phyloP scores from a whole-genome alignment of 2,113 vertebrate genomes.

The Melanotaenia duboulayi region DNA sequence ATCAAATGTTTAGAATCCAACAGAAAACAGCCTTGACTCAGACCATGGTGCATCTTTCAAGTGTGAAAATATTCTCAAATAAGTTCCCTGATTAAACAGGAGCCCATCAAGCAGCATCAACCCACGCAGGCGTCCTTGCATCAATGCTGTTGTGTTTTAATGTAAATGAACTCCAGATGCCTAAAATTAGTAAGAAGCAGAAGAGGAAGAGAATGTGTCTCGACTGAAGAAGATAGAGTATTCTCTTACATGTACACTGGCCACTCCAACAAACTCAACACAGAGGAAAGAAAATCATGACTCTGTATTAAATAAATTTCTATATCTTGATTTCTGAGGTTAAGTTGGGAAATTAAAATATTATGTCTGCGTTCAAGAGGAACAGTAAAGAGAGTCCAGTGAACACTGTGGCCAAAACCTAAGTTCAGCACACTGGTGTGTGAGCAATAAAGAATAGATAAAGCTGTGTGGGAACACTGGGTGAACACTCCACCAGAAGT shows the following conservation, averaged over 20 bases:
- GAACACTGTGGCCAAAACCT: constrained; percentile 27
- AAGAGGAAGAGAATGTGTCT: not conserved
- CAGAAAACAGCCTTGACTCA: too few species aligned
- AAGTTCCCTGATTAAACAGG: too few species aligned
- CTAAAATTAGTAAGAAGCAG: not conserved
- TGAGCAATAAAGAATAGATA: constrained; percentile 55
- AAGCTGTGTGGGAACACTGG: constrained; percentile 38
- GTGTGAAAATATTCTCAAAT: too few species aligned
- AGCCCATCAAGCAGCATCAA: too few species aligned
- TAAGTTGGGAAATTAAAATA: constrained; percentile 21
- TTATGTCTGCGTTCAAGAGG: constrained; percentile 1
- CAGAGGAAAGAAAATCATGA: constrained; percentile 9
- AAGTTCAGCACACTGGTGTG: constrained; percentile 13
- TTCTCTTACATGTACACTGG: not conserved
- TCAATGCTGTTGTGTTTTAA: too few species aligned
- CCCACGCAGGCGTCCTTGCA: too few species aligned
- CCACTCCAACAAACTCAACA: not conserved
- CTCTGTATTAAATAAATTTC: constrained; percentile 14
- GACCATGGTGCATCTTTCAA: too few species aligned
- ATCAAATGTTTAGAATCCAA: too few species aligned
- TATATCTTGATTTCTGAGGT: constrained; percentile 14
- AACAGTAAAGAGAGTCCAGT: constrained; percentile 30
- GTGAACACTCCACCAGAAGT: constrained; percentile 35
- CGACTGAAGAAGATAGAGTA: not conserved
- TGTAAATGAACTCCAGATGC: too few species aligned